A percentile compares a stretch with the other conserved stretches of the same genome.
Evolutionary conservation across 1,140 invertebrate species (phyloP).

Genomic region (Halesus radiatus): DNA sequence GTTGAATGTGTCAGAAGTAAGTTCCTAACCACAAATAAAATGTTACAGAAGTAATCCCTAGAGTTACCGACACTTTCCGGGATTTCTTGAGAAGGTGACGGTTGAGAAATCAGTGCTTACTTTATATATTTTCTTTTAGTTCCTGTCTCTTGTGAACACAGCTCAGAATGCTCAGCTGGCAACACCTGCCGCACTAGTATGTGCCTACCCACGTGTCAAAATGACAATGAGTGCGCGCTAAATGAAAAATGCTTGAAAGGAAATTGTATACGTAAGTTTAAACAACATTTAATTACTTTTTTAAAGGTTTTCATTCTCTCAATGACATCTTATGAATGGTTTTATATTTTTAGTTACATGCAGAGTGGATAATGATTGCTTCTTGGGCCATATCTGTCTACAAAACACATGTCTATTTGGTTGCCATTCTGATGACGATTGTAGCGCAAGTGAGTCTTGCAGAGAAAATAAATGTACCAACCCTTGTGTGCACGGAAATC

Average conservation of each 20-base stretch:
- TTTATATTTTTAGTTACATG: conserved; percentile 79
- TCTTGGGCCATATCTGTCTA: conserved; percentile 90
- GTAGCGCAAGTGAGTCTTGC: conserved; percentile 85
- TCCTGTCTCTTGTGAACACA: conserved; percentile 80
- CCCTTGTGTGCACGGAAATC: conserved; percentile 78
- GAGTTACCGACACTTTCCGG: no score
- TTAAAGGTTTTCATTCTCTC: conserved; percentile 33
- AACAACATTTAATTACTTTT: not conserved
- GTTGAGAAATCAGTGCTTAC: not conserved
- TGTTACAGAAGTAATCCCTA: no score
- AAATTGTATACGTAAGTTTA: conserved; percentile 80
- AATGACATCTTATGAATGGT: conserved; percentile 32
- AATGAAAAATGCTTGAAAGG: conserved; percentile 90
- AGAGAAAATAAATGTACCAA: conserved; percentile 84
- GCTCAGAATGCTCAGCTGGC: conserved; percentile 78
- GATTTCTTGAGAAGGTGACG: no score
- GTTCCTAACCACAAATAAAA: conserved; percentile 59
- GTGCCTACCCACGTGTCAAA: conserved; percentile 80
- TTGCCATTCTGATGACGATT: conserved; percentile 89
- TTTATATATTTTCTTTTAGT: conserved; percentile 69
- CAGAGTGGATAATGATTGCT: conserved; percentile 91
- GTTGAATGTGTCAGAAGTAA: conserved; percentile 88
- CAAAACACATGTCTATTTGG: conserved; percentile 88
- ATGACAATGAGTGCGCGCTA: conserved; percentile 89
- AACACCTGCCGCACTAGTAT: conserved; percentile 83